These are phyloP conservation scores for Cariama cristata DNA, from an alignment of 2,113 vertebrate genomes.

Conservation along the genomic window DNA sequence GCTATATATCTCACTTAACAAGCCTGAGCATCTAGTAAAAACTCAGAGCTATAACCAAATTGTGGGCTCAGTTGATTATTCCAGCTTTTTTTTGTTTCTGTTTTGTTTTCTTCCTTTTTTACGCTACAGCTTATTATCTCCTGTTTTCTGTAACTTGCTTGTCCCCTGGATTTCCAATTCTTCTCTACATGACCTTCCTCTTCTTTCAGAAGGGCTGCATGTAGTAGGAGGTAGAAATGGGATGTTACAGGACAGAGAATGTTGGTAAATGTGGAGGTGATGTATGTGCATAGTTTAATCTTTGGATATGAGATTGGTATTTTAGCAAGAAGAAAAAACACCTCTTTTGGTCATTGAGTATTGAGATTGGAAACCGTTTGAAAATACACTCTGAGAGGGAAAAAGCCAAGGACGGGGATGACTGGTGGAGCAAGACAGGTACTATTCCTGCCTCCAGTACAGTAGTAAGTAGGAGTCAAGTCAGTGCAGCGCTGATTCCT, in stretches of 20 bases:
- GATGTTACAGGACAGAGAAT: not conserved
- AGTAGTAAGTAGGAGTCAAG: not conserved
- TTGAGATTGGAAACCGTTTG: not conserved
- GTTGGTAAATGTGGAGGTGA: not conserved
- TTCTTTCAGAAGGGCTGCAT: not conserved
- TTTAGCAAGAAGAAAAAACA: not conserved
- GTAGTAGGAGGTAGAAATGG: not conserved
- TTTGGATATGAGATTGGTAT: not conserved
- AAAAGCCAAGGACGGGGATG: not conserved
- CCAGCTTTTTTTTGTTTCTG: not conserved
- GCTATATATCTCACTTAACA: not conserved
- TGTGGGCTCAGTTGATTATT: not conserved
- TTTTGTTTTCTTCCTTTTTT: not conserved
- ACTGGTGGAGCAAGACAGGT: not conserved
- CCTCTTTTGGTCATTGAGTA: not conserved
- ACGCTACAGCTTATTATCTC: not conserved
- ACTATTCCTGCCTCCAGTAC: not conserved
- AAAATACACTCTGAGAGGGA: not conserved
- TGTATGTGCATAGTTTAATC: not conserved
- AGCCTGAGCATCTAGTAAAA: not conserved
- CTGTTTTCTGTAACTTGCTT: not conserved
- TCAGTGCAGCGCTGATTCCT: not conserved
- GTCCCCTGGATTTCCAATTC: not conserved
- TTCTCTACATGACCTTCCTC: not conserved
- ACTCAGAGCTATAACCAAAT: not conserved